Conservation (phyloP, 2,888 invertebrate species). For the Lysandra bellargus region DNA sequence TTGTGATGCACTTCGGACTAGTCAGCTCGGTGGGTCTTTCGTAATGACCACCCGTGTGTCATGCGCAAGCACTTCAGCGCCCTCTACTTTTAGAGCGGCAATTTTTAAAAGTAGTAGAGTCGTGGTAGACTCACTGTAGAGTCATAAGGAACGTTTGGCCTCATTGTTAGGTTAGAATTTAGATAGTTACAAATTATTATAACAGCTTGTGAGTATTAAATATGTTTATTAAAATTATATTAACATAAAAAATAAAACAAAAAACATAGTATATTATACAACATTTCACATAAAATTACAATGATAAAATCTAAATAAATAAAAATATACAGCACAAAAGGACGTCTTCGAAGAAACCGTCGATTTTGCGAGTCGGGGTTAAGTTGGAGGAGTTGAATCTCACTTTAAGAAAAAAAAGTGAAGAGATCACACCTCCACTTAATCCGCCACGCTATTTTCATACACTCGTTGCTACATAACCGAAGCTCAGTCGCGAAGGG, state of each 20-base stretch:
- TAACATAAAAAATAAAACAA: background rate
- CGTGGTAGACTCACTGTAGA: background rate
- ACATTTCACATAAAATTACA: background rate
- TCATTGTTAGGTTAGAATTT: background rate
- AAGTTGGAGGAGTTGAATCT: slow-evolving; percentile 83
- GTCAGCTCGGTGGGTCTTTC: slow-evolving; percentile 65
- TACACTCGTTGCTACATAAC: slow-evolving; percentile 12
- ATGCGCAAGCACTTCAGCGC: slow-evolving; percentile 32
- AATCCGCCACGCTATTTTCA: slow-evolving; percentile 63
- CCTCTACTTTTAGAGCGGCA: slow-evolving; percentile 25
- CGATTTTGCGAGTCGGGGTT: slow-evolving; percentile 69
- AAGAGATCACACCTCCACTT: slow-evolving; percentile 83
- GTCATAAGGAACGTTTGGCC: slow-evolving; percentile 1
- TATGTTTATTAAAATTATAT: background rate
- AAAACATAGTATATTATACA: background rate
- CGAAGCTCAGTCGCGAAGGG: slow-evolving; percentile 46
- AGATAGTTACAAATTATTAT: background rate
- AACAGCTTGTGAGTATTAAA: slow-evolving; percentile 4
- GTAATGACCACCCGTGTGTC: slow-evolving; percentile 55
- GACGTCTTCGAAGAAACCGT: slow-evolving; percentile 42
- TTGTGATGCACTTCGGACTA: slow-evolving; percentile 67
- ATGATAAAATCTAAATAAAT: background rate
- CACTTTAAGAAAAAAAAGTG: slow-evolving; percentile 80
- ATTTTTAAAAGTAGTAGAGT: slow-evolving; percentile 28
- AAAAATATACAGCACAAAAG: slow-evolving; percentile 1